Evolutionary conservation across 2,888 invertebrate genomes (phyloP), one percentile per base, ranked within the genome.

Genomic region (Brachyptera putata): DNA sequence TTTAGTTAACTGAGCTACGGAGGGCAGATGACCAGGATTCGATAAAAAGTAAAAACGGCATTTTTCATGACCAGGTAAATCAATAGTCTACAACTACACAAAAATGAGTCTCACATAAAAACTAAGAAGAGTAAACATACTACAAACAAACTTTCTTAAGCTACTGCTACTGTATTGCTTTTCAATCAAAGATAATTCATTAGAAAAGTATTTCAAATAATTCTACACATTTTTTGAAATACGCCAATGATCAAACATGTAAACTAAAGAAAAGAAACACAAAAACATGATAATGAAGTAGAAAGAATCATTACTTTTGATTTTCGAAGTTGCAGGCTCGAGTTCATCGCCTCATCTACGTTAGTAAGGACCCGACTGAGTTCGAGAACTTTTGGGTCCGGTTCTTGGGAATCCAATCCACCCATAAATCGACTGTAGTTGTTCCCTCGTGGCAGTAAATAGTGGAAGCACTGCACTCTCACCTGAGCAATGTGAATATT

Each of bases 381-480:
- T 69, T 89, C 87, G 62, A 88, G 79, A 41, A 88, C 87, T 73
- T 86, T 85, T 39, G 84, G 83, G 76, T 87, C 88, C 5, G 87
- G 86, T 68, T 90, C 89, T 66, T 89, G 84, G 57, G 85, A 84
- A 73, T 89, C 87, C 68, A 85, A 84, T 63, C 84, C 84, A 49
- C 75, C 74, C 63, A 64, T 61, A 64, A 68, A 65, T 59, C 75
- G 73, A 36, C 73, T 70, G 66, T 70, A 70, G 67, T 66, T 71
- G 67, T 75, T 75, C 21, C 79, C 77, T 39, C 82, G 75, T 2
- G 87, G 84, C 61, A 84, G 81, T 66, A 97, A 79, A 77, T 94
- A 95, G 78, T 93, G 93, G 79, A 97, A 96, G 75, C 96, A 97
- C 73, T 95, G 95, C 43, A 97, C 95, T 61, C 95, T 83, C 62